Percentiles rank a stretch among this genome's conserved stretches.
These are phyloP conservation scores for Crocallis elinguaria DNA, from an alignment of 2,888 invertebrate species.

Conservation along the genomic window DNA sequence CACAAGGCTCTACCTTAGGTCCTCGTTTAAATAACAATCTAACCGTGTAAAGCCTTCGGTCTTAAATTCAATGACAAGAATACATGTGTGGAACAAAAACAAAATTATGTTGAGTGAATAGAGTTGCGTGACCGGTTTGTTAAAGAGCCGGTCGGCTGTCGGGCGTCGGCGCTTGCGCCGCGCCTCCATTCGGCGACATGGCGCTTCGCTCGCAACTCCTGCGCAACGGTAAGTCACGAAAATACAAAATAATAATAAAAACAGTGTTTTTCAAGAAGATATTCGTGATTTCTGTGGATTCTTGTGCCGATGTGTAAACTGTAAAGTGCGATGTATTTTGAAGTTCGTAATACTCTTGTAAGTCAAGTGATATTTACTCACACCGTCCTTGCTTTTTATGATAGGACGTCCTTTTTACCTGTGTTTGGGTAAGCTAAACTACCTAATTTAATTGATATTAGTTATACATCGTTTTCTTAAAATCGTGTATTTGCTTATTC, in stretches of 20 bases:
- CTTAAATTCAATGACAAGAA: slow-evolving; percentile 10
- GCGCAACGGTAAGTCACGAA: slow-evolving; percentile 66
- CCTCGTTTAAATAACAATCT: not conserved
- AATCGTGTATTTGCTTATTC: too few species aligned
- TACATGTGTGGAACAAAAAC: slow-evolving; percentile 36
- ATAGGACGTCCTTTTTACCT: too few species aligned
- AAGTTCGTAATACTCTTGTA: too few species aligned
- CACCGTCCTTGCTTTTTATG: too few species aligned
- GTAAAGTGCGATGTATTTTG: too few species aligned
- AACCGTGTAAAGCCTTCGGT: not conserved
- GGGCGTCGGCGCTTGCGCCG: slow-evolving; percentile 45
- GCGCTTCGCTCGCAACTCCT: slow-evolving; percentile 76
- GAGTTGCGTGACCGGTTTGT: slow-evolving; percentile 72
- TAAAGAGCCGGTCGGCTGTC: slow-evolving; percentile 49
- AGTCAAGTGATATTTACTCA: too few species aligned
- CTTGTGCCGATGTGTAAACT: not conserved
- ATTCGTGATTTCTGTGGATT: too few species aligned
- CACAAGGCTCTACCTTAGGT: not conserved
- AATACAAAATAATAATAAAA: slow-evolving; percentile 4
- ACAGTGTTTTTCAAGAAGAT: not conserved
- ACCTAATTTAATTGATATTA: too few species aligned
- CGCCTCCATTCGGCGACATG: slow-evolving; percentile 75
- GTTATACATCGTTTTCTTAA: too few species aligned
- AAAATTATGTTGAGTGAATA: slow-evolving; percentile 28
- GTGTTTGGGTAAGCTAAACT: too few species aligned